Evolutionary conservation across 2,888 invertebrate genomes (phyloP), one percentile per base, ranked within the genome.

Genomic region (Sabellastarte sp.): DNA sequence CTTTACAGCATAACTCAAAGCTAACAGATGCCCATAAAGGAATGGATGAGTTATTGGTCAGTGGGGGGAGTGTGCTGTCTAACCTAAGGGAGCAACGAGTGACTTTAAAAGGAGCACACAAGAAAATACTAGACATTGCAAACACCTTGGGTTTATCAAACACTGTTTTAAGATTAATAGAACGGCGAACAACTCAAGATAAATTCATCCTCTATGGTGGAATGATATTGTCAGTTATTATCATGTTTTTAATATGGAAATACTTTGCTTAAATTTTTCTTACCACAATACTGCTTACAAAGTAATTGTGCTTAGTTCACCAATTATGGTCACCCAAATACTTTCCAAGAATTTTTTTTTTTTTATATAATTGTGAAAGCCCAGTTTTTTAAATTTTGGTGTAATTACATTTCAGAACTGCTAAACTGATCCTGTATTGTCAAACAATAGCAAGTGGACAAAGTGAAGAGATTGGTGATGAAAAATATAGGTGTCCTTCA

Each of bases 161-260:
- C 81, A 93, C 96, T 5, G 95, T 96, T 0, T 95, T 98, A 89
- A 89, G 93, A 70, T 86, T 96, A 50, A 96, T 97, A 73, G 96
- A 98, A 79, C 87, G 91, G 61, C 86, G 97, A 73, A 90, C 91
- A 4, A 86, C 88, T 0, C 93, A 95, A 80, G 97, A 98, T 84
- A 94, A 93, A 83, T 90, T 91, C 77, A 88, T 97, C 70, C 86
- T 98, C 66, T 87, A 92, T 65, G 91, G 90, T 3, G 96, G 96
- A 59, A 93, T 96, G 90, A 81, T 92, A 57, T 83, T 93, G 24
- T 95, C 95, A 0, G 82, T 91, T 63, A 78, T 91, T 61, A 87
- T 95, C 62, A 92, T 97, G 80, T 87, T 90, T 64, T 84, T 95
- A 67, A 89, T 93, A 56, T 88, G 94, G 74, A 79, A 79, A 64